Evolutionary conservation across 2,797 vertebrate genomes (phyloP).

Genomic region (Sebastes goodei): DNA sequence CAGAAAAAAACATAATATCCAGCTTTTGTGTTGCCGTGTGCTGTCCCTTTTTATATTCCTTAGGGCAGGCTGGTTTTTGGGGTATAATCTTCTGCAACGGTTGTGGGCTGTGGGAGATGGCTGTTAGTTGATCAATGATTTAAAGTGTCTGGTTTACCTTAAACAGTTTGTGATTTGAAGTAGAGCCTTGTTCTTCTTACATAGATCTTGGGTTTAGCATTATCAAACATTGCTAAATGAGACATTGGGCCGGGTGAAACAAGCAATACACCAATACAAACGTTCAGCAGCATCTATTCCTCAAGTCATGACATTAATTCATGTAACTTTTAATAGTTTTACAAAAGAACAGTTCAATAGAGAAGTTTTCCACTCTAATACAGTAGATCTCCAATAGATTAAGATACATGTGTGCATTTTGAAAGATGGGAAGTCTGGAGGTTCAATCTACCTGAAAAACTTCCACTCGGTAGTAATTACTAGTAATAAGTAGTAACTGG

Average conservation of each 20-base stretch:
- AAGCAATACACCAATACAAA: background rate
- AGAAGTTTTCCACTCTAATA: background rate
- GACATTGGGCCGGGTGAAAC: background rate
- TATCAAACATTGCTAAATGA: background rate
- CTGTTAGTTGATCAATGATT: background rate
- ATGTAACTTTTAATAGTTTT: background rate
- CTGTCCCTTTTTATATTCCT: constrained; percentile 31
- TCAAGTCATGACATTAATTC: background rate
- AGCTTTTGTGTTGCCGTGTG: constrained; percentile 39
- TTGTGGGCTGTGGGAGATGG: constrained; percentile 9
- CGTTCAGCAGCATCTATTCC: background rate
- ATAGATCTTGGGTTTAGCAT: background rate
- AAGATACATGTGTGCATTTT: background rate
- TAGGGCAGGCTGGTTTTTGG: background rate
- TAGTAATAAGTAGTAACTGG: background rate
- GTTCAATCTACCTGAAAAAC: background rate
- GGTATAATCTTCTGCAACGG: background rate
- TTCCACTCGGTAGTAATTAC: background rate
- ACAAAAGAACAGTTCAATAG: background rate
- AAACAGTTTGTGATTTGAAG: background rate
- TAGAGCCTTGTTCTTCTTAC: background rate
- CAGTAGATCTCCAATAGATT: background rate
- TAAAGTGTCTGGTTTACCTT: background rate
- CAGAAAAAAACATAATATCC: background rate
- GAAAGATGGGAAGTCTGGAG: background rate